Base-by-base conservation (phyloP, 2,113 vertebrate genomes). In the Gadus macrocephalus region DNA sequence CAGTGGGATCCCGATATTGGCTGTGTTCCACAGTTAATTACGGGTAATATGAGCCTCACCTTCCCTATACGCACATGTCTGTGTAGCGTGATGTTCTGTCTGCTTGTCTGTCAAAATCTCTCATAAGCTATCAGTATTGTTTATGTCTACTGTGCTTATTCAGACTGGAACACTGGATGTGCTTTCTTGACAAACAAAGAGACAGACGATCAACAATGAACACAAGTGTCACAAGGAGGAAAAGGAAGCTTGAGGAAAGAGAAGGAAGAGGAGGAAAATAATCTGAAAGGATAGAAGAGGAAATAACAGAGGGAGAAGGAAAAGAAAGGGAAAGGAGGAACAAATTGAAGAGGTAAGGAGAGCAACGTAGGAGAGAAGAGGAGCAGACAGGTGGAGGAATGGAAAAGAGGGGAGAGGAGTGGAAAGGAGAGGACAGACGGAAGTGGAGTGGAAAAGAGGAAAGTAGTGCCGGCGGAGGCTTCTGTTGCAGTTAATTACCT, bases 401-500 rank as follows among this genome's bases (percentile, higher is more conserved):
- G 55, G 15, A 3, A 58, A 5, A 58, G 55, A 60, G 31, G n/a
- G 42, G 42, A 53, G 35, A 61, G 5, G 55, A 17, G 25, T 17
- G 55, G 1, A n/a, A 15, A 17, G 9, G 53, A 20, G 19, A 64
- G 61, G 17, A 63, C 25, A 22, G 58, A 53, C 25, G 17, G 25
- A 56, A 8, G 7, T 2, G 17, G 7, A 4, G 22, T 15, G 22
- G 14, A 3, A 27, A 16, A 5, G 65, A 35, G 66, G 74, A 19
- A 38, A 12, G 31, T 56, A 22, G 53, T 69, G 76, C 66, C 73
- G 27, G 59, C 67, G 17, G 69, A 79, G 69, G 68, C 69, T 71
- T 80, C 73, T 86, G 77, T 76, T 79, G 42, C 64, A 72, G 75
- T 85, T 86, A 87, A 88, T 89, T 84, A 82, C 73, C 67, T 71